These are phyloP conservation scores for Pristionchus maxplancki DNA, from an alignment of 2,888 invertebrate species.

Conservation along the genomic window DNA sequence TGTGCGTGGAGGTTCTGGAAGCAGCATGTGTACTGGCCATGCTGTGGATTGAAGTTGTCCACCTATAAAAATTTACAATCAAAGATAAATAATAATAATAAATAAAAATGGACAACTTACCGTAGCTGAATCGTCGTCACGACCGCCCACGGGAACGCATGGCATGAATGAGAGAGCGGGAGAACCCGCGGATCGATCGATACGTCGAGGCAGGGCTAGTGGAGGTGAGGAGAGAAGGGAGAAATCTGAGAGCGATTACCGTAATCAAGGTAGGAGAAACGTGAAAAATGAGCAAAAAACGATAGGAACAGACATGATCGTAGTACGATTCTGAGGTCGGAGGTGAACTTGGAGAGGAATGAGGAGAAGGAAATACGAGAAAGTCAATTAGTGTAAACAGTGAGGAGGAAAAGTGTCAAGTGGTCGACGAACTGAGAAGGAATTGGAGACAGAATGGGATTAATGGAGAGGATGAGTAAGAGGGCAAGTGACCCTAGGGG, in stretches of 20 bases:
- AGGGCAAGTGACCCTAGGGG: background rate
- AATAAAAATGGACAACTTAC: background rate
- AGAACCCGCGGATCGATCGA: constrained; percentile 32
- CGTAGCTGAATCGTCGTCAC: constrained; percentile 20
- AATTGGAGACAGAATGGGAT: background rate
- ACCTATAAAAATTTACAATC: background rate
- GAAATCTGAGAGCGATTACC: background rate
- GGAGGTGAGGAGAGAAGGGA: background rate
- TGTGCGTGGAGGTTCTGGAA: constrained; percentile 65
- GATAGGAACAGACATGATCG: background rate
- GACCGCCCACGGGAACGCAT: constrained; percentile 34
- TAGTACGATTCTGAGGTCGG: constrained; percentile 1
- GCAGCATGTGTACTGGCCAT: constrained; percentile 66
- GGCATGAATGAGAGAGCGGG: constrained; percentile 49
- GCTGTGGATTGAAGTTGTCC: constrained; percentile 61
- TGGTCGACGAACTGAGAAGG: constrained; percentile 53
- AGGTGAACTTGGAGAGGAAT: constrained; percentile 12
- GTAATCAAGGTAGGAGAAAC: background rate
- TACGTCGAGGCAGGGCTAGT: constrained; percentile 37
- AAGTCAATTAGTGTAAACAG: constrained; percentile 41
- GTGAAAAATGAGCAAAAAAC: background rate
- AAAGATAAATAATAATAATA: background rate
- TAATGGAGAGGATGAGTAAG: constrained; percentile 2
- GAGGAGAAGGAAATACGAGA: constrained; percentile 49
- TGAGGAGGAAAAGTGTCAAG: constrained; percentile 44